These are phyloP conservation scores for Apoderus coryli DNA, from an alignment of 2,888 invertebrate genomes.

Conservation along the genomic window DNA sequence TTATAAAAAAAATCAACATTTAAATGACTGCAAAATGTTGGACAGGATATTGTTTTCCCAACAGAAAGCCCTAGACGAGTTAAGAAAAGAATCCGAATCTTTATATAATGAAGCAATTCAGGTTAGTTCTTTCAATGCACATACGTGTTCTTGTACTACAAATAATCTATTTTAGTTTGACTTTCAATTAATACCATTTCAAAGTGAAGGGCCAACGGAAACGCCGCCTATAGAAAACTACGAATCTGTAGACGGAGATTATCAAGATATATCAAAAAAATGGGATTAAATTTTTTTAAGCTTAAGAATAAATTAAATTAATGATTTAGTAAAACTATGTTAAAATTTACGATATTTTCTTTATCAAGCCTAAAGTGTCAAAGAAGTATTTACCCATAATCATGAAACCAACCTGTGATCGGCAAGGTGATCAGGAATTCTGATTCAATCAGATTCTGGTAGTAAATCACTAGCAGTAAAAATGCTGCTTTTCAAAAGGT, in stretches of 20 bases:
- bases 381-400: too few species aligned
- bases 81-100: slow-evolving; percentile 69
- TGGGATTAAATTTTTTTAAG: slow-evolving; percentile 53
- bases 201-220: slow-evolving; percentile 55
- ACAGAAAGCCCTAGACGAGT: slow-evolving; percentile 61
- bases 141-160: too few species aligned
- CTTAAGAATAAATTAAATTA: background rate
- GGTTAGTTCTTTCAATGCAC: too few species aligned
- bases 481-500: too few species aligned
- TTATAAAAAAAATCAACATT: slow-evolving; percentile 50
- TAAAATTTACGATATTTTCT: too few species aligned
- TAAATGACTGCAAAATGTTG: slow-evolving; percentile 50
- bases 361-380: too few species aligned
- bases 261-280: slow-evolving; percentile 63
- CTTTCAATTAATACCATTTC: slow-evolving; percentile 50
- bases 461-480: too few species aligned
- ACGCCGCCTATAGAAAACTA: slow-evolving; percentile 77
- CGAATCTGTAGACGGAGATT: slow-evolving; percentile 80
- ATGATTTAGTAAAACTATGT: background rate
- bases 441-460: too few species aligned
- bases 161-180: too few species aligned
- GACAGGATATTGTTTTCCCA: slow-evolving; percentile 56
- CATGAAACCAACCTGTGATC: too few species aligned
- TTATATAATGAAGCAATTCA: slow-evolving; percentile 76
- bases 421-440: too few species aligned